Base-by-base conservation (phyloP, 2,888 invertebrate species). In the Embidobia sp. region DNA sequence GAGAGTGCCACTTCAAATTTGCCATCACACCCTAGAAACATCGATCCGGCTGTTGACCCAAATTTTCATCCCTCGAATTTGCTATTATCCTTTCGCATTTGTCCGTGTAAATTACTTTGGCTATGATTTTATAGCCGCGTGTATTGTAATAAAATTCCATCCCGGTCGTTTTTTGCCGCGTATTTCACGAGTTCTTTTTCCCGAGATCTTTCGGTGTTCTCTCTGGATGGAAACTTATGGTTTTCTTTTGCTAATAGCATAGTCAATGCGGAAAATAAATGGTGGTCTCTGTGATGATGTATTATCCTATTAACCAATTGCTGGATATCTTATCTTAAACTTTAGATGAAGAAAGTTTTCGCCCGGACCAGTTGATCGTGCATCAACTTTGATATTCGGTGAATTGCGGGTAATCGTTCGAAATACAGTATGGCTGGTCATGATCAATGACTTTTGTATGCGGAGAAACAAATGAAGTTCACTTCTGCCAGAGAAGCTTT, bases 251-350 rank as follows among this genome's bases (percentile, higher is more conserved):
- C 42, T 77, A 61, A 59, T 66, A 59, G 66, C n/a, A n/a, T 40
- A 67, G 61, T 72, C 72, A 31, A 72, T 46, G 57, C 31, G 15
- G 31, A 73, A 77, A 69, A 77, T 69, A 73, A 77, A 77, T 77
- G 69, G 69, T 51, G 26, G 48, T 42, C 59, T 29, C 11, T 26
- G 55, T 16, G 40, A 70, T 78, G 78, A 78, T 78, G 70, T 61
- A 78, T 78, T 74, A 74, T 66, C 59, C 78, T 78, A 78, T 78
- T 74, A 74, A 70, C 55, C 78, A 70, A 78, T 78, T 70, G 64
- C 69, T 11, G 37, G 69, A 26, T 59, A 46, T 63, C 57, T 51
- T 61, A 57, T 63, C 64, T 44, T 6, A 37, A 69, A 73, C 51
- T 77, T 77, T 73, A 51, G 69, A 74, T 74, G 70, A 74, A 78